Evolutionary conservation across 2,797 vertebrate genomes (phyloP), one percentile per base, ranked within the genome.

Genomic region (Nasua narica): DNA sequence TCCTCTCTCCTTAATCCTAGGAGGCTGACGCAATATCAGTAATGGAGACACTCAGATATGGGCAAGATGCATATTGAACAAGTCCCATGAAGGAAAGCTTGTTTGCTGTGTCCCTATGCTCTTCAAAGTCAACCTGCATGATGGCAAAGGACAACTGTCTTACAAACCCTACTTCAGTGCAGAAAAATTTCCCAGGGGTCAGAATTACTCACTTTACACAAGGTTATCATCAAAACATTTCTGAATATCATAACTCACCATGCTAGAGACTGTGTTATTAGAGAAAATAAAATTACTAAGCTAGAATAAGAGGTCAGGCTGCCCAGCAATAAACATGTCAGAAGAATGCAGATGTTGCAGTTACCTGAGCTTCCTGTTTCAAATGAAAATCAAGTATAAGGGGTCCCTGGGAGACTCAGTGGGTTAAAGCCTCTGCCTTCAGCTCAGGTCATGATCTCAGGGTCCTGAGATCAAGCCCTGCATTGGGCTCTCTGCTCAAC

Each of bases 271-370:
- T 3, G 2, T 79, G 52, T 96, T 90, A 92, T 86, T 94, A 92
- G 56, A 85, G 50, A 96, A 95, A 96, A 91, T 65, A 94, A 76
- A 92, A 89, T 65, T 88, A 96, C 96, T 90, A 95, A 91, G 46
- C 32, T 56, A 86, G 35, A 97, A 60, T 72, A 60, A 86, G 88
- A 97, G 90, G 56, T 95, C 90, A 94, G 50, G 69, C 90, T 95
- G 67, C 78, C 58, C 32, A 67, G 21, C 29, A 83, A 93, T 92
- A 93, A 97, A 82, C 7, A 77, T 70, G 72, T 50, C 65, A 86
- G 48, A 92, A 95, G 23, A 92, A 84, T 15, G 82, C 50, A 88
- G 46, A 95, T 67, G 18, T 46, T 82, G 46, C 29, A 77, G n/a
- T 85, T 89, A 94, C 52, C 78, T 78, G 69, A 90, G 15, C 69